Evolutionary conservation across 2,797 vertebrate genomes (phyloP), one percentile per base, ranked within the genome.

Genomic region (Peromyscus eremicus): DNA sequence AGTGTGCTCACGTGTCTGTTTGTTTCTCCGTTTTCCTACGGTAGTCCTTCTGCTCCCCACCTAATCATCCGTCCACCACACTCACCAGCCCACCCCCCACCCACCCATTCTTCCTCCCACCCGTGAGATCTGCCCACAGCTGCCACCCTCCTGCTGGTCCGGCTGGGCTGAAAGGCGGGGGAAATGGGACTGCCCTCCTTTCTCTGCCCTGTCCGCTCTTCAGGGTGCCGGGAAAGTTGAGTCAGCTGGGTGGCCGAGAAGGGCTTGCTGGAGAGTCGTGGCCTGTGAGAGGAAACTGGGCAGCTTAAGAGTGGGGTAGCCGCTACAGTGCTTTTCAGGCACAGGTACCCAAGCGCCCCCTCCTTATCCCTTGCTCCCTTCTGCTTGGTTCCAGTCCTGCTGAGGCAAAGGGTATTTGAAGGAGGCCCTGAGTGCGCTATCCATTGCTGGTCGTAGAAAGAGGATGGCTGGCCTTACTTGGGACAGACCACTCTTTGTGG

Each of bases 181-280:
- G 70, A 17, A 25, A 3, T 0, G 32, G 49, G 40, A 25, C n/a
- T 49, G 3, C n/a, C 40, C 0, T 12, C 52, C 37, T 89, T 87
- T 29, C 52, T 68, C 23, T 76, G 85, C 32, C 40, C 60, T 49
- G 27, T 87, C 76, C 84, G 92, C 84, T 93, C 84, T 80, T 0
- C 29, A 1, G 0, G 0, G 16, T 40, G 3, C 7, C 0, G 0
- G 23, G 11, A 17, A 27, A 57, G 29, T 37, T 0, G 0, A 27
- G 49, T 5, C 46, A 10, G 62, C n/a, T 5, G 34, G 46, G 46
- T 37, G 27, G 34, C 73, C 85, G 52, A 52, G 68, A 88, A 37
- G 71, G 92, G 46, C 81, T 79, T 81, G 81, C 90, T 70, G 66
- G 92, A 95, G 29, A 43, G 89, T 75, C 34, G 52, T 4, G 52